Base-by-base conservation (phyloP, 2,888 invertebrate genomes). In the Venusia cambrica region DNA sequence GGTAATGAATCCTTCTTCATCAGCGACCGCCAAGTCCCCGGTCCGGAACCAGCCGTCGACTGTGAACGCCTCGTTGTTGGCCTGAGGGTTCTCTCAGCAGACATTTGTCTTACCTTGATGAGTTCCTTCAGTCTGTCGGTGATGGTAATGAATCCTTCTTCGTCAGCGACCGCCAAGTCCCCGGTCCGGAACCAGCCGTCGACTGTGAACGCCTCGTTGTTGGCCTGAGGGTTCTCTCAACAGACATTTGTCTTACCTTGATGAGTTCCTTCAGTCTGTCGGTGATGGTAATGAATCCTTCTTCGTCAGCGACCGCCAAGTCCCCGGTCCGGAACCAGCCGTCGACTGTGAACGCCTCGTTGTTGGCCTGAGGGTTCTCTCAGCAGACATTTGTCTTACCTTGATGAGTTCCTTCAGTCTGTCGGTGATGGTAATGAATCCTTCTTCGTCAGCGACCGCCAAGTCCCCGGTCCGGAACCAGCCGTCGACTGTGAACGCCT, bases 221-320 rank as follows among this genome's bases (percentile, higher is more conserved):
- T 96, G 1, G 94, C 95, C 62, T 92, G 81, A 1, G 91, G 90
- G 57, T 94, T 93, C 45, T 94, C 90, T 44, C 90, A 89, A 64
- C 97, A 97, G 0, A 94, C 94, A n/a, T n/a, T n/a, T n/a, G n/a
- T n/a, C n/a, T n/a, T n/a, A n/a, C 93, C 83, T 96, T 97, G 38
- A 96, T 96, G 16, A 96, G 80, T 63, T 96, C 95, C 64, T 96
- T 96, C 25, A 93, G 66, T 46, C 96, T 89, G 59, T 94, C 96
- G 13, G 92, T 90, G 38, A 96, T 90, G 51, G 89, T 93, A 45
- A 94, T 78, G 29, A 68, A 64, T 1, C 92, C 92, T 0, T 91
- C 81, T 9, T 92, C 90, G 57, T 93, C 92, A 44, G 89, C 89
- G 38, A 88, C 79, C 0, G 88, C 92, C 27, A 94, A 66, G 60